Evolutionary conservation across 2,888 invertebrate genomes (phyloP).

Genomic region (Dexiosoma caninum): DNA sequence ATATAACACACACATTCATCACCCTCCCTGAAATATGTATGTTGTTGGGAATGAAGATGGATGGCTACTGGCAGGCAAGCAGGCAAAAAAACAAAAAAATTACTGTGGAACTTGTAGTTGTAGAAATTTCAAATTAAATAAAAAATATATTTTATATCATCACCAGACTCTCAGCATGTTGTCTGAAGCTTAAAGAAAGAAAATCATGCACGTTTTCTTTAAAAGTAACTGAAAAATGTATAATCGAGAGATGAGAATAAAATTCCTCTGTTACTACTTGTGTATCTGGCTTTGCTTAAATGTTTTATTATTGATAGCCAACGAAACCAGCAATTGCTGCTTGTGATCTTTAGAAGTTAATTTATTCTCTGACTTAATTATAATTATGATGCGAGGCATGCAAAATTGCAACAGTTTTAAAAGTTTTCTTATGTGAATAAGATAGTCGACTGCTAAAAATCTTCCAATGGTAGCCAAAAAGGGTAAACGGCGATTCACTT

Average conservation of each 20-base stretch:
- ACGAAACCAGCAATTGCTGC: not conserved
- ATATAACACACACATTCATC: constrained; percentile 1
- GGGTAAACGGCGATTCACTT: no score
- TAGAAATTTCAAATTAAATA: no score
- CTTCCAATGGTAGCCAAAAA: no score
- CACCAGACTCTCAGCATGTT: no score
- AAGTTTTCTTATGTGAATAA: not conserved
- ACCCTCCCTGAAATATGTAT: not conserved
- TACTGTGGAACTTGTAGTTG: no score
- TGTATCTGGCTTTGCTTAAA: not conserved
- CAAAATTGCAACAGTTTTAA: not conserved
- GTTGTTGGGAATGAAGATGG: not conserved
- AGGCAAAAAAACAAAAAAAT: no score
- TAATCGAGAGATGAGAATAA: not conserved
- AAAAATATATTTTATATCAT: no score
- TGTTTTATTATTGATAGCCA: not conserved
- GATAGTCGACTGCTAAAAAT: no score
- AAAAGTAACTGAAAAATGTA: no score
- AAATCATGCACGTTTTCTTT: no score
- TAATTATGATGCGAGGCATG: no score
- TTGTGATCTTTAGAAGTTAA: not conserved
- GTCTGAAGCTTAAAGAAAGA: no score
- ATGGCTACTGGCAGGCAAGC: not conserved
- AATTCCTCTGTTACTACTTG: not conserved
- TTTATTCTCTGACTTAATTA: not conserved